Evolutionary conservation across 2,797 vertebrate species (phyloP), one percentile per base, ranked within the genome.

Genomic region (Chiroxiphia lanceolata): DNA sequence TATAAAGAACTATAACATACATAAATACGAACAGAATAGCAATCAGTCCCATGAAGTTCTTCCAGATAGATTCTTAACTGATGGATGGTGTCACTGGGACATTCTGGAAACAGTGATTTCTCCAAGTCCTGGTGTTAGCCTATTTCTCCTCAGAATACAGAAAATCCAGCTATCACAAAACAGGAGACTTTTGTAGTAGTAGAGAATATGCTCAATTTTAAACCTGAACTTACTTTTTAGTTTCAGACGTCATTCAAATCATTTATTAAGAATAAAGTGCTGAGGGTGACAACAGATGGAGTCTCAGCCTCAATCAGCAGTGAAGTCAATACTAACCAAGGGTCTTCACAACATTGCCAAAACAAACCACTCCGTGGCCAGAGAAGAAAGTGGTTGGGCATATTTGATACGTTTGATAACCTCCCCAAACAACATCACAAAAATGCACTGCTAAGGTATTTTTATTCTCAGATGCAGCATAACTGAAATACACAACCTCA

Each of bases 401-500:
- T 64, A 82, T 48, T 70, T 88, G 82, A 92, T 90, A 50, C 0
- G 0, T 77, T 82, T 81, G 59, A 95, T 87, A 87, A 87, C 21
- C 67, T 94, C 83, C 83, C 68, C 57, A 77, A 94, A 92, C 67
- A 93, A 83, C 6, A 90, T 74, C 67, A 64, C 56, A 94, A 94
- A 91, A 96, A 94, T 90, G 80, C 59, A 76, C 10, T 81, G 47
- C 79, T 87, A 88, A 94, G 89, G 10, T 76, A 82, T 87, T 94
- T 94, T 94, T 87, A 50, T 74, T 77, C 71, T 69, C 70, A 79
- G 47, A 65, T 76, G 51, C 16, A 63, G 56, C 3, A 42, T 70
- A 80, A 77, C 1, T 68, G 63, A 83, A 88, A 92, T n/a, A 50
- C 10, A 23, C 56, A 84, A 77, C 34, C 85, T 90, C 77, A 69